These are phyloP conservation scores for Allacma fusca DNA, from an alignment of 2,888 invertebrate genomes.

Conservation along the genomic window DNA sequence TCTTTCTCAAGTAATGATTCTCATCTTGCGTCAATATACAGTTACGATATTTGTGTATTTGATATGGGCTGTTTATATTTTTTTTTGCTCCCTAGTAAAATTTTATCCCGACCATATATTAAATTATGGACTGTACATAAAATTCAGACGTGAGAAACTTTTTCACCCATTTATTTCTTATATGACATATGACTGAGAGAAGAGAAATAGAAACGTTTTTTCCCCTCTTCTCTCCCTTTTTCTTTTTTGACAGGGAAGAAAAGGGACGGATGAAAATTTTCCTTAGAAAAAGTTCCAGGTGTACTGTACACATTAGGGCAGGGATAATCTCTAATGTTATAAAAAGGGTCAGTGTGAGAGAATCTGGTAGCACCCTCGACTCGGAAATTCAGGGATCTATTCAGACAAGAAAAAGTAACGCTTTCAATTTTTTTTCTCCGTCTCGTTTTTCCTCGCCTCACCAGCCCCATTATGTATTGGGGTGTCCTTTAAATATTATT, in stretches of 20 bases:
- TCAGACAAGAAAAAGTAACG: neutral
- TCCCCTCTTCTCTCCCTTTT: neutral
- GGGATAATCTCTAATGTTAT: slow-evolving; percentile 13
- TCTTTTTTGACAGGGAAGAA: neutral
- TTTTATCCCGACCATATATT: no score
- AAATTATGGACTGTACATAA: neutral
- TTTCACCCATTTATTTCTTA: slow-evolving; percentile 26
- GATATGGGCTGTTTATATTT: no score
- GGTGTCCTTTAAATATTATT: slow-evolving; percentile 16
- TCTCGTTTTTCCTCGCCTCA: neutral
- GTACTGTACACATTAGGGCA: slow-evolving; percentile 6
- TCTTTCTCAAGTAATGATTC: no score
- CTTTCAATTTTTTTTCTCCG: slow-evolving; percentile 5
- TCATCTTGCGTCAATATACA: no score
- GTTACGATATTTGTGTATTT: no score
- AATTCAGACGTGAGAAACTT: slow-evolving; percentile 36
- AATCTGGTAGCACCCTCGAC: slow-evolving; percentile 29
- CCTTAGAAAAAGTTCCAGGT: slow-evolving; percentile 39
- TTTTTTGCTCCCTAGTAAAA: no score
- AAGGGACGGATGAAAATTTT: neutral
- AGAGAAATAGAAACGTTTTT: slow-evolving; percentile 10
- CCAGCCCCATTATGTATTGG: neutral
- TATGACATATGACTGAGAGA: slow-evolving; percentile 9
- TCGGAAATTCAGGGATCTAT: neutral
- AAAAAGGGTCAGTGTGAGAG: slow-evolving; percentile 38